Percentiles rank a stretch among this genome's conserved stretches.
Evolutionary conservation across 2,113 vertebrate genomes (phyloP).

Genomic region (Rhinoderma darwinii): DNA sequence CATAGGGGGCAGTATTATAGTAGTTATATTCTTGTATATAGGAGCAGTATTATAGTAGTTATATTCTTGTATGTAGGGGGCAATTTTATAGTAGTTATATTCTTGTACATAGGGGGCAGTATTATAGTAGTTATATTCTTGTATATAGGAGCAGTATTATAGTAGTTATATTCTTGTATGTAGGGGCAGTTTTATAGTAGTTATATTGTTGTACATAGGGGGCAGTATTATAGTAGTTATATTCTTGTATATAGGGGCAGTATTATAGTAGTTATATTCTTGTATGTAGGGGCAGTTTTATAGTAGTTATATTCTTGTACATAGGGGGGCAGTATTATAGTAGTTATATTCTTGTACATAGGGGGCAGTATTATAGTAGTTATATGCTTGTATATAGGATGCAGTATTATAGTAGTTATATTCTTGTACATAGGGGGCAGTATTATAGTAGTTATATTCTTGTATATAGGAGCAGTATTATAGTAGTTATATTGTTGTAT

Average conservation of each 20-base stretch:
- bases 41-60: not conserved
- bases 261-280: conserved; percentile 1
- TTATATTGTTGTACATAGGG: not conserved
- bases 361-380: not conserved
- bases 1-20: not conserved
- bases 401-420: too few relatives aligned
- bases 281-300: not conserved
- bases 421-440: too few relatives aligned
- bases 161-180: not conserved
- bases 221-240: conserved; percentile 14
- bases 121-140: conserved; percentile 1
- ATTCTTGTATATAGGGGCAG: not conserved
- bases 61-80: not conserved
- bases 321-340: too few relatives aligned
- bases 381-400: too few relatives aligned
- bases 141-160: not conserved
- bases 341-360: conserved; percentile 2
- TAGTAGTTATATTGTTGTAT: not conserved
- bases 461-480: not conserved
- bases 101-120: conserved; percentile 1
- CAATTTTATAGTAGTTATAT: conserved; percentile 9
- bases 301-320: too few relatives aligned
- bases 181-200: too few relatives aligned
- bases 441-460: conserved; percentile 5
- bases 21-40: not conserved